phyloP scores from a whole-genome alignment of 1,140 invertebrate species.

The Conopomorpha cramerella region DNA sequence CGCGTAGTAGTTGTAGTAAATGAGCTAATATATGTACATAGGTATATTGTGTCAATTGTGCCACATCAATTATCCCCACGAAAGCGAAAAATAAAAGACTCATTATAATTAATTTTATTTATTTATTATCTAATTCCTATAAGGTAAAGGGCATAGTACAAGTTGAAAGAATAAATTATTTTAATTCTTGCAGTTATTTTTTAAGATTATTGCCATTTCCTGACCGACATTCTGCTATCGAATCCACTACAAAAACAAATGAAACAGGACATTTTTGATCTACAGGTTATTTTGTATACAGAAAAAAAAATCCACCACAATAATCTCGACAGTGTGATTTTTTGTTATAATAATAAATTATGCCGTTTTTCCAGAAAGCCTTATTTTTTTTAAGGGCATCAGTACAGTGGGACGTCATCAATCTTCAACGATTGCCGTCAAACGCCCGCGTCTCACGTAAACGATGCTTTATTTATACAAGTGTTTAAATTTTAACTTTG shows the following conservation, averaged over 20 bases:
- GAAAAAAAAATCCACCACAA: no score
- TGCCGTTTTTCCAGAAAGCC: constrained; percentile 44
- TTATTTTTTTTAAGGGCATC: constrained; percentile 42
- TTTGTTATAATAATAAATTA: constrained; percentile 27
- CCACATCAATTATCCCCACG: no score
- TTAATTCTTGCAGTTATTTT: background rate
- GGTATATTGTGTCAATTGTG: constrained; percentile 1
- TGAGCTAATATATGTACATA: no score
- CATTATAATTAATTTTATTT: constrained; percentile 56
- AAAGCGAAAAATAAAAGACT: constrained; percentile 13
- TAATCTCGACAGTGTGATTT: no score
- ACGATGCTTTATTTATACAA: constrained; percentile 35
- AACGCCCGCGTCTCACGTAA: constrained; percentile 29
- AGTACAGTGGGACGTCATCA: constrained; percentile 18
- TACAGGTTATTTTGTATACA: background rate
- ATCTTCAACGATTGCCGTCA: constrained; percentile 3
- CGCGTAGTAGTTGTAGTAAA: no score
- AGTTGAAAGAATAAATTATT: constrained; percentile 51
- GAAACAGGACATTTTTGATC: background rate
- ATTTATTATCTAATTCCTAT: constrained; percentile 56
- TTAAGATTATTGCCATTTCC: background rate
- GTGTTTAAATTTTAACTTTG: constrained; percentile 35
- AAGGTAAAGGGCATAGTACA: constrained; percentile 41
- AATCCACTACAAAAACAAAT: no score
- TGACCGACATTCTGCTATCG: no score